phyloP scores from a whole-genome alignment of 2,113 vertebrate genomes.

The Equus przewalskii region DNA sequence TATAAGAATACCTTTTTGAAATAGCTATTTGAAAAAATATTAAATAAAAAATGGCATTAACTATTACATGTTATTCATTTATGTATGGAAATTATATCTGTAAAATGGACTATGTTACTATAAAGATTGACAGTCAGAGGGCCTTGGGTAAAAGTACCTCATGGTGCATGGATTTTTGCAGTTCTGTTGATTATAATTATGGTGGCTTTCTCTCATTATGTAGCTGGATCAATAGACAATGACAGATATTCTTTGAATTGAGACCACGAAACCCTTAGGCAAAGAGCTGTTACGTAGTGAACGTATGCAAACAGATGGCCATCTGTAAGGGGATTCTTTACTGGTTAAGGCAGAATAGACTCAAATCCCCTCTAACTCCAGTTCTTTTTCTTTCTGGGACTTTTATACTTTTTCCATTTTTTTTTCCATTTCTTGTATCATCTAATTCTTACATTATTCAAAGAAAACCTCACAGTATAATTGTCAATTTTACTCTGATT shows the following conservation, averaged over 20 bases:
- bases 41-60: not conserved
- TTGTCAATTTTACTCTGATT: not conserved
- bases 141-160: not conserved
- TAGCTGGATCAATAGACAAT: not conserved
- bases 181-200: not conserved
- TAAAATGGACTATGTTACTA: not conserved
- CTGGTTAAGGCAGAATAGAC: not conserved
- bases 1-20: not conserved
- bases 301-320: not conserved
- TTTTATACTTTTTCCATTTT: not conserved
- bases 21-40: not conserved
- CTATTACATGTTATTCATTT: not conserved
- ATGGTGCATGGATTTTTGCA: not conserved
- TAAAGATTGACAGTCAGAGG: not conserved
- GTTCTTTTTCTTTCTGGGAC: not conserved
- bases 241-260: not conserved
- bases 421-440: not conserved
- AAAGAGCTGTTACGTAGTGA: not conserved
- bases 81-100: not conserved
- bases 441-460: slow-evolving; percentile 4
- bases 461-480: not conserved
- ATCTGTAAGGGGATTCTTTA: not conserved
- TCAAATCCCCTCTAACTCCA: not conserved
- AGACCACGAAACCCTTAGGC: not conserved
- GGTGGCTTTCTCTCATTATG: not conserved